Evolutionary conservation across 1,140 invertebrate genomes (phyloP).

Genomic region (Drusus annulatus): DNA sequence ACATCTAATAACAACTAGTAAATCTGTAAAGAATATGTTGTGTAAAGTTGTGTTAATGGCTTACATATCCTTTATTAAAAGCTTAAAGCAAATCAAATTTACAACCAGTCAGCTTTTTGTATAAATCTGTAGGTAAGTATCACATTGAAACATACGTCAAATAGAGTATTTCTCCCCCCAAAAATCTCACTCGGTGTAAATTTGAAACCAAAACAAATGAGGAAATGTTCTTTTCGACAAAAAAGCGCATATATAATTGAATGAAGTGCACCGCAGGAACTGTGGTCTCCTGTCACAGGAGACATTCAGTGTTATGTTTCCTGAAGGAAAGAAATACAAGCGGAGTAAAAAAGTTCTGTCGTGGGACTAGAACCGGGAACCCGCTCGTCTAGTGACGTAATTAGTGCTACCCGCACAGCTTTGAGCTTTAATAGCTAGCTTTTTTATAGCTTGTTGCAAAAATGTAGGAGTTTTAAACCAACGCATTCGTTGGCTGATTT

Average conservation of each 20-base stretch:
- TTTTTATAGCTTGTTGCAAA: slow-evolving; percentile 12
- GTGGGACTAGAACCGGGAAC: not conserved
- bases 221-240: not conserved
- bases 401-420: not conserved
- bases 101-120: too few species aligned
- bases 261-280: slow-evolving; percentile 14
- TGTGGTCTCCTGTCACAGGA: slow-evolving; percentile 9
- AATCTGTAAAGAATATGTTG: too few species aligned
- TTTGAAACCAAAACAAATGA: slow-evolving; percentile 7
- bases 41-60: too few species aligned
- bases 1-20: too few species aligned
- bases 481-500: too few species aligned
- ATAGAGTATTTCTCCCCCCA: too few species aligned
- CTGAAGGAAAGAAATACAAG: slow-evolving; percentile 17
- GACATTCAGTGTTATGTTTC: slow-evolving; percentile 29
- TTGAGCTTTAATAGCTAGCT: not conserved
- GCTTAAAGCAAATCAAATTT: too few species aligned
- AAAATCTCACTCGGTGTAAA: not conserved
- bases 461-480: not conserved
- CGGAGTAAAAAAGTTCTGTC: not conserved
- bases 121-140: too few species aligned
- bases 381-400: not conserved
- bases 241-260: not conserved
- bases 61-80: too few species aligned
- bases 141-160: too few species aligned